These are phyloP conservation scores for Noctua fimbriata DNA, from an alignment of 2,888 invertebrate species.

Conservation along the genomic window DNA sequence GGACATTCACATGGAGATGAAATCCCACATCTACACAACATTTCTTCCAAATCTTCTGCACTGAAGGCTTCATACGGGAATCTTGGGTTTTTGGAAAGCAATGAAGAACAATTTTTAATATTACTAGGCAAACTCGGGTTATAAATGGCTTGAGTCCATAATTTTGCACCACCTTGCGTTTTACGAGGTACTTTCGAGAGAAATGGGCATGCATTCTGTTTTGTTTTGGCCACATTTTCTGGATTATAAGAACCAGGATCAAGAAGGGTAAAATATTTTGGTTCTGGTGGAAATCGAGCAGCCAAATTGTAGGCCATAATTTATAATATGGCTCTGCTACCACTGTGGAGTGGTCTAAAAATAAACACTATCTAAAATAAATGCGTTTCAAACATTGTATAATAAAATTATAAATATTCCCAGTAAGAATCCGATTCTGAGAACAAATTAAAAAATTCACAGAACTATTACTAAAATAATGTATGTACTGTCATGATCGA, in stretches of 20 bases:
- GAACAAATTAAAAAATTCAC: no score
- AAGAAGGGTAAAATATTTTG: slow-evolving; percentile 73
- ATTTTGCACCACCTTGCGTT: slow-evolving; percentile 58
- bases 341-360: not conserved
- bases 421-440: not conserved
- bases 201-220: slow-evolving; percentile 77
- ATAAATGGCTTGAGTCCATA: slow-evolving; percentile 82
- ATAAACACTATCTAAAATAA: slow-evolving; percentile 8
- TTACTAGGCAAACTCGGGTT: slow-evolving; percentile 62
- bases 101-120: slow-evolving; percentile 78
- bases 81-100: slow-evolving; percentile 79
- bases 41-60: slow-evolving; percentile 77
- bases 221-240: slow-evolving; percentile 56
- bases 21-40: slow-evolving; percentile 81
- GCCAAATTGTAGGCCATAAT: slow-evolving; percentile 79
- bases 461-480: not conserved
- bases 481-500: not conserved
- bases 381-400: not conserved
- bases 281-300: slow-evolving; percentile 74
- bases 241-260: slow-evolving; percentile 83
- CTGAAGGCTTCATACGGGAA: slow-evolving; percentile 81
- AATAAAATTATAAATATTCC: not conserved
- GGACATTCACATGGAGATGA: slow-evolving; percentile 78
- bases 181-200: slow-evolving; percentile 76
- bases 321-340: slow-evolving; percentile 10